phyloP scores from a whole-genome alignment of 2,888 invertebrate species.

The Drosophila subquinaria region DNA sequence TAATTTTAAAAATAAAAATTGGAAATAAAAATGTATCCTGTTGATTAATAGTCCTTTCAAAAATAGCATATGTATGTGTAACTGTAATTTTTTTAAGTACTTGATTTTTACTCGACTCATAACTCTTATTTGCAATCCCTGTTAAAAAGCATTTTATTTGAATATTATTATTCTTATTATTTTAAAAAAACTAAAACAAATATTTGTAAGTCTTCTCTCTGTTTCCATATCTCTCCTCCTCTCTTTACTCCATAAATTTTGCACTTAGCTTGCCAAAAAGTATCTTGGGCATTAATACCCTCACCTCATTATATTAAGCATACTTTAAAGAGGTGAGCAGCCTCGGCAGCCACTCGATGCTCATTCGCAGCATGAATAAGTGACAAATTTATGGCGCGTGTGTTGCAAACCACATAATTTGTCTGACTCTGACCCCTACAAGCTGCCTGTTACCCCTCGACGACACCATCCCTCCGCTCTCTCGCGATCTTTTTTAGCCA shows the following conservation, averaged over 20 bases:
- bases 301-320: slow-evolving; percentile 54
- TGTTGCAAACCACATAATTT: slow-evolving; percentile 79
- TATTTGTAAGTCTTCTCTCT: no score
- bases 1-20: no score
- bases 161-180: no score
- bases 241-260: slow-evolving; percentile 22
- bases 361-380: slow-evolving; percentile 56
- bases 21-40: no score
- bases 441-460: slow-evolving; percentile 1
- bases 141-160: no score
- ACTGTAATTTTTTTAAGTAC: no score
- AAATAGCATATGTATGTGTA: no score
- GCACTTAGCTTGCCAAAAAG: slow-evolving; percentile 15
- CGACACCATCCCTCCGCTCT: slow-evolving; percentile 3
- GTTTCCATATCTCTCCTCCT: neutral
- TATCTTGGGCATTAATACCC: slow-evolving; percentile 40
- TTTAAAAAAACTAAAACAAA: no score
- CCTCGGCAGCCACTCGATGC: slow-evolving; percentile 22
- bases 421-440: slow-evolving; percentile 70
- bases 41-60: no score
- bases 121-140: no score
- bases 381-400: slow-evolving; percentile 81
- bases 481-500: slow-evolving; percentile 24
- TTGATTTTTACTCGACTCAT: no score
- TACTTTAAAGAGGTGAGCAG: slow-evolving; percentile 52